Evolutionary conservation across 2,797 vertebrate genomes (phyloP).

Genomic region (Lutjanus argentimaculatus): DNA sequence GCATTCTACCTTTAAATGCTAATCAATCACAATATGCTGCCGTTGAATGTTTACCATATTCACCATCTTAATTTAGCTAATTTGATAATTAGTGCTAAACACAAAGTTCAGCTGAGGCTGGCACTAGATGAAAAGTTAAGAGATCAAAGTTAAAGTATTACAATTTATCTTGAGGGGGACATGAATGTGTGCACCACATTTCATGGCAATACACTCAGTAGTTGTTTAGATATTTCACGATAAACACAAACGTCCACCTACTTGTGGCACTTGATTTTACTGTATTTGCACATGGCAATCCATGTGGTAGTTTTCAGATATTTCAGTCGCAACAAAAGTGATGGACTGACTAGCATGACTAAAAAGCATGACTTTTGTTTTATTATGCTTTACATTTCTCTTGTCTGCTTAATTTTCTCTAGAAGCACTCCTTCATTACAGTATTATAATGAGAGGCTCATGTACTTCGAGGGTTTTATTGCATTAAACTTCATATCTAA

Average conservation of each 20-base stretch:
- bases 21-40: neutral
- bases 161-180: neutral
- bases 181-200: neutral
- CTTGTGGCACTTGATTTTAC: neutral
- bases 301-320: neutral
- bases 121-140: neutral
- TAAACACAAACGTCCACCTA: neutral
- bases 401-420: constrained; percentile 35
- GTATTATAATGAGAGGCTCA: constrained; percentile 37
- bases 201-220: neutral
- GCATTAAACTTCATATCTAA: constrained; percentile 63
- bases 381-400: constrained; percentile 23
- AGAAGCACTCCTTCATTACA: constrained; percentile 42
- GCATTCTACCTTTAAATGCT: no score
- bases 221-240: neutral
- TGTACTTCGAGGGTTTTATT: constrained; percentile 44
- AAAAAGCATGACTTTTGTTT: constrained; percentile 16
- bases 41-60: neutral
- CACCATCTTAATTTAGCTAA: neutral
- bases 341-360: neutral
- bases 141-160: neutral
- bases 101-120: neutral
- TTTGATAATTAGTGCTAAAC: constrained; percentile 1
- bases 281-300: neutral
- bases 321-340: neutral